Conservation (phyloP, 2,888 invertebrate species). For the Cheiracanthium punctorium region DNA sequence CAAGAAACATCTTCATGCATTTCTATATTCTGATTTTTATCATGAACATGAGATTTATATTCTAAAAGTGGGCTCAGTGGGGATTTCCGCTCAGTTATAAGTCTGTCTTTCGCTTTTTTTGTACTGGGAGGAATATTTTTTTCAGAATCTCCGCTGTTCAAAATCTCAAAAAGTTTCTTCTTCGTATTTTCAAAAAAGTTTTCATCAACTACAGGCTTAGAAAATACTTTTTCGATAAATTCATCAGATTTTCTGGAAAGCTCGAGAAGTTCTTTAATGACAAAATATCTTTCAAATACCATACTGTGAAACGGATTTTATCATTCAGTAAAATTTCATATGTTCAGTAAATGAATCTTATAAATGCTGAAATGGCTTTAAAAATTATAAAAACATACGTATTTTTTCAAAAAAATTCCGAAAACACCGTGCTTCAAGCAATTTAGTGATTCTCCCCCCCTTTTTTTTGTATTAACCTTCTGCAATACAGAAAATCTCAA, state of each 20-base stretch:
- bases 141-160: not conserved
- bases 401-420: too few species aligned
- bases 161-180: not conserved
- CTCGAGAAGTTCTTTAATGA: not conserved
- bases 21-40: not conserved
- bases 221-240: not conserved
- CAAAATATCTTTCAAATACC: not conserved
- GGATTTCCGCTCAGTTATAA: not conserved
- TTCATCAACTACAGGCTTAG: not conserved
- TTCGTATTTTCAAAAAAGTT: not conserved
- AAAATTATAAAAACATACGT: too few species aligned
- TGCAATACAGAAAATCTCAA: too few species aligned
- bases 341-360: too few species aligned
- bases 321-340: too few species aligned
- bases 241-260: not conserved
- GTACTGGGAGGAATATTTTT: too few species aligned
- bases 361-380: too few species aligned
- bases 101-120: not conserved
- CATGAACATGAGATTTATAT: not conserved
- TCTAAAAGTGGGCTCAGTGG: not conserved
- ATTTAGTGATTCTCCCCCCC: too few species aligned
- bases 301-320: too few species aligned
- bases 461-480: too few species aligned
- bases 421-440: too few species aligned
- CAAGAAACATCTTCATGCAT: too few species aligned